phyloP scores from a whole-genome alignment of 1,140 invertebrate genomes.

The Bombus haemorrhoidalis region DNA sequence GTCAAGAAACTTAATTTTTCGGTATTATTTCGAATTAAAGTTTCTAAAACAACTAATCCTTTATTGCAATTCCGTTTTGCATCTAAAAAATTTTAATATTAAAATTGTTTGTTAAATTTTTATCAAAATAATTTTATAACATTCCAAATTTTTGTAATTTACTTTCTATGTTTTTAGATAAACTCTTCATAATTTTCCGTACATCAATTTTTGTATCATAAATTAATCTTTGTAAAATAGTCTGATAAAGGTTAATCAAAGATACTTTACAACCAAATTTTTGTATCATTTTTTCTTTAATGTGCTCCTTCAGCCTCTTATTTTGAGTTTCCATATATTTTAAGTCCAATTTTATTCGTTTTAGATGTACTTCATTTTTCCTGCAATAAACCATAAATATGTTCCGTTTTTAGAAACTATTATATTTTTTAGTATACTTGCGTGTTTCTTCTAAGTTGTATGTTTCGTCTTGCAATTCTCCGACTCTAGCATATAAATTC shows the following conservation, averaged over 20 bases:
- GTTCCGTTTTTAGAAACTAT: not conserved
- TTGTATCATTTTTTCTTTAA: constrained; percentile 82
- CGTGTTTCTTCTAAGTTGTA: constrained; percentile 84
- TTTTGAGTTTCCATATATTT: constrained; percentile 83
- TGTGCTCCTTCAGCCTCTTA: constrained; percentile 80
- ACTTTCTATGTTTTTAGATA: constrained; percentile 78
- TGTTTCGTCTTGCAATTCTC: constrained; percentile 86
- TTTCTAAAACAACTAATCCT: constrained; percentile 77
- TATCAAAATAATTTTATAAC: constrained; percentile 18
- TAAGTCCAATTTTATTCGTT: constrained; percentile 83
- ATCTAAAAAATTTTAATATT: constrained; percentile 58
- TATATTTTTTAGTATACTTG: constrained; percentile 78
- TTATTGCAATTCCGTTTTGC: constrained; percentile 71
- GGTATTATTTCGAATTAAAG: constrained; percentile 83
- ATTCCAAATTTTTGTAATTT: constrained; percentile 9
- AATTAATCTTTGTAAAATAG: constrained; percentile 82
- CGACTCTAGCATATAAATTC: constrained; percentile 85
- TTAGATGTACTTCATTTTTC: constrained; percentile 82
- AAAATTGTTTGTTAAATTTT: not conserved
- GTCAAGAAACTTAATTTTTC: constrained; percentile 84
- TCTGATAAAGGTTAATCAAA: constrained; percentile 84
- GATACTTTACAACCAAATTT: constrained; percentile 85
- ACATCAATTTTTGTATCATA: constrained; percentile 82
- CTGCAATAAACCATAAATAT: constrained; percentile 58
- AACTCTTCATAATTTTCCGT: constrained; percentile 79